A percentile compares a stretch with the other conserved stretches of the same genome.
phyloP scores from a whole-genome alignment of 2,888 invertebrate species.

The Agrilus biguttatus region DNA sequence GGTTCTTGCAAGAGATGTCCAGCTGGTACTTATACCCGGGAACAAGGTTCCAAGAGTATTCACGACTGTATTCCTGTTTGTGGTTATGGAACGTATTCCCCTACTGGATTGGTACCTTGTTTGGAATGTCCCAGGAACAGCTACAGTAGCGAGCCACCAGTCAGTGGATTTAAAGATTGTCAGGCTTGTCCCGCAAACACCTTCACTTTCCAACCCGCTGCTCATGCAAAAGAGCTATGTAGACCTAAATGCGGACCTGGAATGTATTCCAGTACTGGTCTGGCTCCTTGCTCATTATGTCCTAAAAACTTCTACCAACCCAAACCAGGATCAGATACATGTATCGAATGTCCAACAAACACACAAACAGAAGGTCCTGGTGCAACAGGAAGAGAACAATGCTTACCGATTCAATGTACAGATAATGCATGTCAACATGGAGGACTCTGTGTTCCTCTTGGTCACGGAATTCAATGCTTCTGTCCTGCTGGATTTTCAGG shows the following conservation, averaged over 20 bases:
- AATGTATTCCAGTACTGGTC: conserved; percentile 71
- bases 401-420: conserved; percentile 74
- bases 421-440: conserved; percentile 83
- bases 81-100: conserved; percentile 91
- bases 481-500: conserved; percentile 93
- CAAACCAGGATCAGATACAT: conserved; percentile 66
- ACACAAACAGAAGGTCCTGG: conserved; percentile 75
- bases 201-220: conserved; percentile 85
- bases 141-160: conserved; percentile 75
- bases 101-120: conserved; percentile 86
- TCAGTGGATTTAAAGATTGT: conserved; percentile 85
- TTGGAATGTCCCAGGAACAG: conserved; percentile 88
- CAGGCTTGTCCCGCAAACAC: conserved; percentile 82
- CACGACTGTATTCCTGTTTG: conserved; percentile 86
- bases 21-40: conserved; percentile 80
- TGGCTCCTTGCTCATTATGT: conserved; percentile 87
- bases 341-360: conserved; percentile 81
- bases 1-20: conserved; percentile 84
- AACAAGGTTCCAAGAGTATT: conserved; percentile 76
- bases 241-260: conserved; percentile 82
- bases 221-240: conserved; percentile 67
- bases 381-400: conserved; percentile 70
- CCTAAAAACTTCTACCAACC: conserved; percentile 88
- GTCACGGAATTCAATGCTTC: conserved; percentile 80
- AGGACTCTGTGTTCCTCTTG: conserved; percentile 75